Base-by-base conservation (phyloP, 1,140 invertebrate genomes). In the Hydropsyche tenuis region DNA sequence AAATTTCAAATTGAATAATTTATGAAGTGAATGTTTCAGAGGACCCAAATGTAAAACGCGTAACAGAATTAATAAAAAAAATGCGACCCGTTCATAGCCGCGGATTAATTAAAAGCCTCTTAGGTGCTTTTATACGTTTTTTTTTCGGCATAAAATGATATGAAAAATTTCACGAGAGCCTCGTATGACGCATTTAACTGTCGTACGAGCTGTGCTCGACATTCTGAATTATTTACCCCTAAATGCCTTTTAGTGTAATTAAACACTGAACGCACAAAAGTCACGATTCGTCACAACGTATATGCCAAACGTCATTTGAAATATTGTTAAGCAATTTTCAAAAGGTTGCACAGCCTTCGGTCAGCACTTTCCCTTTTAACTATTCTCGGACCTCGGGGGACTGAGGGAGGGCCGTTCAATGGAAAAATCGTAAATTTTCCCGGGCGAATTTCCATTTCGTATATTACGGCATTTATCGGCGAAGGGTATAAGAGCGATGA, bases 401-500 rank as follows among this genome's bases (percentile, higher is more conserved):
- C n/a, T n/a, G n/a, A n/a, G n/a, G n/a, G n/a, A n/a, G n/a, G n/a
- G n/a, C n/a, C 16, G 56, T 60, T 60, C 23, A 25, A 25, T 60
- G 63, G 30, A 65, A 65, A 65, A 65, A 65, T 65, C 63, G 63
- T 65, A 65, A 65, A 65, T 65, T 65, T 65, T 43, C 63, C 7
- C 20, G 27, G 16, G 63, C 16, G 20, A 23, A 65, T 65, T 65
- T 65, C 63, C 63, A 65, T 65, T 65, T 45, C 30, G 63, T 65
- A 65, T 65, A 65, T 65, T 65, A 65, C 63, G 63, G 63, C 63
- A 65, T 65, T 65, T 65, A 65, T 65, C 63, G 63, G 30, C 42
- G 45, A 48, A 46, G 65, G 45, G 23, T 68, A 60, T 37, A 37
- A 37, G 30, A 56, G 45, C 48, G 68, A 56, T 56, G 68, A 70